These are phyloP conservation scores for Sisyra nigra DNA, from an alignment of 2,888 invertebrate species.

Conservation along the genomic window DNA sequence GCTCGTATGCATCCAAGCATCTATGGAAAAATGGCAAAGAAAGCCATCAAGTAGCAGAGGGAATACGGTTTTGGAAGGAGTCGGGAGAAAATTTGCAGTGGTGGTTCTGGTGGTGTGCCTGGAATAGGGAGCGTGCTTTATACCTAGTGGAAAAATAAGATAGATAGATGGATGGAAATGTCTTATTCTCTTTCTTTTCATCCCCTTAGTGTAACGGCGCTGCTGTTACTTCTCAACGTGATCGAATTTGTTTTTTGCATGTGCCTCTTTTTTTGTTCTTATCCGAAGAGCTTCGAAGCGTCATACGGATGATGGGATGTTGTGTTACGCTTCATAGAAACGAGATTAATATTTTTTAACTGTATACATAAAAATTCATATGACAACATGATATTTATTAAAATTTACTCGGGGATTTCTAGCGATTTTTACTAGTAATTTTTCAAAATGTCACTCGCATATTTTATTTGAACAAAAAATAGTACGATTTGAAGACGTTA, in stretches of 20 bases:
- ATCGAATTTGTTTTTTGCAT: conserved; percentile 9
- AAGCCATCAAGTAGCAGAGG: conserved; percentile 22
- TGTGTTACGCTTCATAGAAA: conserved; percentile 3
- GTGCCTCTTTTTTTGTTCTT: background rate
- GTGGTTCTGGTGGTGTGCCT: background rate
- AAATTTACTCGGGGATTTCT: no score
- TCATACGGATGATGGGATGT: conserved; percentile 3
- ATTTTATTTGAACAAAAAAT: no score
- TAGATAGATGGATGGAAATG: conserved; percentile 28
- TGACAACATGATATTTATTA: no score
- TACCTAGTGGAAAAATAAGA: conserved; percentile 15
- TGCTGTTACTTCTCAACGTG: conserved; percentile 7
- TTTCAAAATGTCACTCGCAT: no score
- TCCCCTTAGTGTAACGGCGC: background rate
- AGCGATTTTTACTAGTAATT: no score
- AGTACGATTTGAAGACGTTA: no score
- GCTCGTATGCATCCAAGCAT: conserved; percentile 2
- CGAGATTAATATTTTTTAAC: background rate
- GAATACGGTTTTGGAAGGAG: background rate
- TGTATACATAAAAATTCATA: no score
- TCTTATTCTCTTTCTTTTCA: conserved; percentile 13
- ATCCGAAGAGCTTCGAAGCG: conserved; percentile 2
- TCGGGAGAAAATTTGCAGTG: background rate
- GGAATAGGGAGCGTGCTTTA: background rate
- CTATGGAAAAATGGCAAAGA: conserved; percentile 26